Evolutionary conservation across 2,797 vertebrate genomes (phyloP), one percentile per base, ranked within the genome.

Genomic region (Kryptolebias ocellatus): DNA sequence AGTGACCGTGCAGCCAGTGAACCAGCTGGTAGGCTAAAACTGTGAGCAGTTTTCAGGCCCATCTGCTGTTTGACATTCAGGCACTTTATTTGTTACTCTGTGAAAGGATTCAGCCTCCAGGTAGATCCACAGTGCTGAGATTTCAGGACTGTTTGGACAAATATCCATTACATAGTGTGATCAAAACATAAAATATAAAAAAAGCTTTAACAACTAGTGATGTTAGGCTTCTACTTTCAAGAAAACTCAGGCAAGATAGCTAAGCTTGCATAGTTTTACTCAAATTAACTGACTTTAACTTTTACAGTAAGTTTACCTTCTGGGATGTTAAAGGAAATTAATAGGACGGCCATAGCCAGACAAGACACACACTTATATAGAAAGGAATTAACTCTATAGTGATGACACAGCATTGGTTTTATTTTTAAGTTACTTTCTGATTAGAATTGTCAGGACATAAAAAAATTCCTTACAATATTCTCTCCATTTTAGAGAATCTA

Each of bases 51-150:
- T 37, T 51, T 69, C 20, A 16, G 16, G 47, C 24, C 64, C 51
- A 69, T 65, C 58, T 66, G 67, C 69, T 53, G 57, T 63, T 52
- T 74, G 56, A 74, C 58, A 61, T 59, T 53, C 67, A 7, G 67
- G 39, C 44, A 45, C 28, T 59, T 72, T 62, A 54, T 45, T 64
- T 34, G 47, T 58, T 60, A 37, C 46, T 59, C 53, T 20, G 11
- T 76, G 58, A 59, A 61, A 56, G 14, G 64, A 54, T 53, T 74
- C 45, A 46, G 52, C 57, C 54, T 58, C 20, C 50, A 46, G 2
- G 66, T 53, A 28, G 8, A 5, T 34, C 28, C 52, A 5, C 37
- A 9, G 2, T 29, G 16, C 58, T 45, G 27, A 61, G 45, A 18
- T 27, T 12, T 46, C 27, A 20, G 51, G 31, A 46, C 49, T 16